These are phyloP conservation scores for Panthera leo DNA, from an alignment of 2,113 vertebrate genomes.

Conservation along the genomic window DNA sequence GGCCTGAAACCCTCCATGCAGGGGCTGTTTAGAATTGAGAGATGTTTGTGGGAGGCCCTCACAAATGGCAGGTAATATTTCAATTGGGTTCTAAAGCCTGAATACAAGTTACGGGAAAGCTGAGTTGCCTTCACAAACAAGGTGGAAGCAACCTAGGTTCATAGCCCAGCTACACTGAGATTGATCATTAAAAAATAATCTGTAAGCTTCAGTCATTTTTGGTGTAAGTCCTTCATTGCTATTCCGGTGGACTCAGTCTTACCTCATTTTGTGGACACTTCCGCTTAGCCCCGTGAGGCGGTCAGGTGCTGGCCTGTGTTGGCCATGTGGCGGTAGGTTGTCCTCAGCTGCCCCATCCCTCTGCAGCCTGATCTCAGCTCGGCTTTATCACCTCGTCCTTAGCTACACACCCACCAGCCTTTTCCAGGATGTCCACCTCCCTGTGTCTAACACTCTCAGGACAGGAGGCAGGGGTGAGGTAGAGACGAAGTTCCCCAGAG, in stretches of 20 bases:
- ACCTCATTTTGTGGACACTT: neutral
- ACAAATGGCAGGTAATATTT: neutral
- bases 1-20: neutral
- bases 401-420: neutral
- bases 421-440: neutral
- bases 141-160: neutral
- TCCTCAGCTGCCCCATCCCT: neutral
- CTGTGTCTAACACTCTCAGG: fast-evolving
- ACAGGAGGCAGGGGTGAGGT: fast-evolving
- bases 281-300: neutral
- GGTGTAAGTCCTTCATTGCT: fast-evolving
- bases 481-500: fast-evolving
- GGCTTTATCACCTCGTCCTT: fast-evolving
- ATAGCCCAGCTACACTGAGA: neutral
- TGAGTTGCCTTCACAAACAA: neutral
- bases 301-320: fast-evolving
- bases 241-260: neutral
- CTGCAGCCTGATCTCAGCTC: neutral
- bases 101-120: neutral
- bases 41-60: neutral
- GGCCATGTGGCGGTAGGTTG: fast-evolving
- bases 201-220: too few species aligned
- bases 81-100: neutral
- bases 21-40: neutral
- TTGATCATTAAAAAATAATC: neutral